A percentile compares a stretch with the other conserved stretches of the same genome.
Conservation (phyloP, 2,113 vertebrate species). For the Thomomys bottae region DNA sequence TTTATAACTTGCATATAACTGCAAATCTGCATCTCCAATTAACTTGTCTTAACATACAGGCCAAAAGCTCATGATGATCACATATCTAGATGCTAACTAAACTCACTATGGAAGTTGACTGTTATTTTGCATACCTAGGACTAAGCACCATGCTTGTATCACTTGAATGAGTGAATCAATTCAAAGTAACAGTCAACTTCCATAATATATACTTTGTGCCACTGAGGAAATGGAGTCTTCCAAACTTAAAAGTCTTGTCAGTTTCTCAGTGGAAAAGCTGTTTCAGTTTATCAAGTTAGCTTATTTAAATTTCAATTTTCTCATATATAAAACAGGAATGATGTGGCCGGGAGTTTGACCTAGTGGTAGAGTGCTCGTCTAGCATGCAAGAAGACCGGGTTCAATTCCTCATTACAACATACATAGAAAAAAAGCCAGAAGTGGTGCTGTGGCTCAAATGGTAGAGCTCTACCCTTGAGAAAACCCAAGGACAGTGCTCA, state of each 20-base stretch:
- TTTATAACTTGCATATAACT: not conserved
- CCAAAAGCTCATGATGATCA: not conserved
- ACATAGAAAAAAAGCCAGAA: no score
- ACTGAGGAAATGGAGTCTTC: not conserved
- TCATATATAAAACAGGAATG: not conserved
- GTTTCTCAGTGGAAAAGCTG: not conserved
- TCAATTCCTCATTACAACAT: no score
- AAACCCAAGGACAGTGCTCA: no score
- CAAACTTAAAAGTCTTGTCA: not conserved
- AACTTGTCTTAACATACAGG: not conserved
- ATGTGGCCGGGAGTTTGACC: no score
- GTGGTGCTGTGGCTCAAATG: no score
- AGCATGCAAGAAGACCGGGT: no score
- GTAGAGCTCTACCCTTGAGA: no score
- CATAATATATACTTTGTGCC: not conserved
- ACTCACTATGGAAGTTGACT: no score
- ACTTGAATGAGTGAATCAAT: conserved; percentile 11
- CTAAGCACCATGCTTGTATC: not conserved
- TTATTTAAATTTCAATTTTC: not conserved
- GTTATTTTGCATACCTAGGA: not conserved
- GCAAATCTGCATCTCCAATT: not conserved
- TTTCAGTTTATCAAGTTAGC: not conserved
- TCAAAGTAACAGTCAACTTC: not conserved
- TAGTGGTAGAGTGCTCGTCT: no score
- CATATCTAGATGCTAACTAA: not conserved